Base-by-base conservation (phyloP, 2,888 invertebrate genomes). In the Dorcus hopei region DNA sequence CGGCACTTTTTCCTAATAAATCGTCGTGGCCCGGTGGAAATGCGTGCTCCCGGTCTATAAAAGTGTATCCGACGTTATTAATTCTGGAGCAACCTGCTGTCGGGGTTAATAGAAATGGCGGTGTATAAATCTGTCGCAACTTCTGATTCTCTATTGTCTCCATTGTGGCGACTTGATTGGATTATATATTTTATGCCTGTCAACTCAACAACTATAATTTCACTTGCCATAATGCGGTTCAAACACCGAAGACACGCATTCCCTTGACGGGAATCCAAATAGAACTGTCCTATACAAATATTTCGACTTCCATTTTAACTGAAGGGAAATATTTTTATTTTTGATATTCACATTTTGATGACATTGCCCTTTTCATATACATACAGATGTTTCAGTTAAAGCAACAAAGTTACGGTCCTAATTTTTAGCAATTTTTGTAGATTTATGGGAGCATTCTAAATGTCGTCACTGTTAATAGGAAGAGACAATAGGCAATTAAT, bases 141-240 rank as follows among this genome's bases (percentile, higher is more conserved):
- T 73, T 73, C 72, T 72, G 73, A 74, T 75, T 75, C 71, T 67
- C 74, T 67, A 74, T 77, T 77, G 76, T 76, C 73, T 75, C 75
- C 73, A 75, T 76, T 76, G 75, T 76, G 70, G 69, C 67, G 68
- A 65, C 70, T 63, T 74, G 74, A 76, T 76, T 77, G 76, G 75
- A 74, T 74, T 72, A 74, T 74, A 75, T 72, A 72, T 74, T 73
- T 72, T 71, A 68, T 68, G 67, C 70, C 68, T 71, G 71, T 71
- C 70, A 64, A 53, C 64, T 43, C 52, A 49, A 57, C 53, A 57
- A 59, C 59, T 59, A 52, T 56, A 59, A 59, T 59, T 59, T 59
- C 56, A 54, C 58, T 54, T 45, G 23, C 45, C 23, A 23, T 11
- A 45, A 45, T 45, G 19, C 23, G 23, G 45, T 45, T 45, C 26